Percentiles rank a stretch among this genome's conserved stretches.
phyloP scores from a whole-genome alignment of 1,140 invertebrate species.

The Akabosia matsudoensis region DNA sequence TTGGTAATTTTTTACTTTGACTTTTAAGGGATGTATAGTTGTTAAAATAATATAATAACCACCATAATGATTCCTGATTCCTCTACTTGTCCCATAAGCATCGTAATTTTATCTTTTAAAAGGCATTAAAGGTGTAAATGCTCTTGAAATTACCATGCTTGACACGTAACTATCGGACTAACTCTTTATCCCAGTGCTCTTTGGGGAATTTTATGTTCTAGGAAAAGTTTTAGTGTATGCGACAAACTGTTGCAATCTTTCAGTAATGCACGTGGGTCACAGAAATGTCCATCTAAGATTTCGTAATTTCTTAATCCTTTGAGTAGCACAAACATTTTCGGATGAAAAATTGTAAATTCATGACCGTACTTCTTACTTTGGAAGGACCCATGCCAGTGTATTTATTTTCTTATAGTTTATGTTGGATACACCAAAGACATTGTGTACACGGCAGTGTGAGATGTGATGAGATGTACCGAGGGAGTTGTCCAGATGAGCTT shows the following conservation, averaged over 20 bases:
- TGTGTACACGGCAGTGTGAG: neutral
- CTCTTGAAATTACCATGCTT: neutral
- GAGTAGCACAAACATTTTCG: neutral
- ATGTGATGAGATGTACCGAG: neutral
- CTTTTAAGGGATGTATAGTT: conserved; percentile 10
- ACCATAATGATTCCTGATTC: conserved; percentile 16
- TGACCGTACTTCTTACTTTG: too few relatives aligned
- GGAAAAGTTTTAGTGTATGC: neutral
- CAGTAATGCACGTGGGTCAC: neutral
- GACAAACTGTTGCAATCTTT: neutral
- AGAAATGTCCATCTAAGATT: neutral
- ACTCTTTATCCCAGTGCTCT: neutral
- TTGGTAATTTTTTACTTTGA: neutral
- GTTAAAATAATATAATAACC: conserved; percentile 5
- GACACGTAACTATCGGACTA: neutral
- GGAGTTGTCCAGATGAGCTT: neutral
- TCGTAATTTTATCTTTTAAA: neutral
- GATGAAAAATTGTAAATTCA: neutral
- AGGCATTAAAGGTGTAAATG: neutral
- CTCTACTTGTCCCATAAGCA: conserved; percentile 5
- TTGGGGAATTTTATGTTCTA: neutral
- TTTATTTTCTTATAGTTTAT: neutral
- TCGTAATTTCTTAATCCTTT: conserved; percentile 19
- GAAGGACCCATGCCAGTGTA: neutral
- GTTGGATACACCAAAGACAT: neutral